Evolutionary conservation across 2,113 vertebrate genomes (phyloP).

Genomic region (Atrichornis clamosus): DNA sequence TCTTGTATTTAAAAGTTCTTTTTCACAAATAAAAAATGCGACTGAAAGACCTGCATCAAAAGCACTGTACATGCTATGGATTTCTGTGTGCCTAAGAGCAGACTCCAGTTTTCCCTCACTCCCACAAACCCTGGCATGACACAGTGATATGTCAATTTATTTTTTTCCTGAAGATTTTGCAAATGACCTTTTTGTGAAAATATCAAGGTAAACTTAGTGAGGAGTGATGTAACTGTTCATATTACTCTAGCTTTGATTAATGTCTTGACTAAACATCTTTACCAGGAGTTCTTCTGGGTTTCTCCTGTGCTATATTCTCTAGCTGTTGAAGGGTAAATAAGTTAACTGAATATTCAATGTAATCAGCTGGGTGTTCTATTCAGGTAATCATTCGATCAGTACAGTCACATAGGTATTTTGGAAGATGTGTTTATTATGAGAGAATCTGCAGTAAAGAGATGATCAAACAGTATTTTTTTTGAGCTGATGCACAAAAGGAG

Average conservation of each 20-base stretch:
- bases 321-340: conserved; percentile 31
- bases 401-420: neutral
- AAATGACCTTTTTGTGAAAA: conserved; percentile 18
- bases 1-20: neutral
- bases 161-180: neutral
- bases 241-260: conserved; percentile 28
- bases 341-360: conserved; percentile 48
- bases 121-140: neutral
- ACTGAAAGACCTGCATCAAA: neutral
- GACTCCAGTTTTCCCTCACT: neutral
- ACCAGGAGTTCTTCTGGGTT: neutral
- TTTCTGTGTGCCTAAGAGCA: neutral
- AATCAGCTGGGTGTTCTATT: conserved; percentile 27
- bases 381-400: neutral
- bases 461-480: neutral
- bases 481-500: neutral
- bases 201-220: conserved; percentile 13
- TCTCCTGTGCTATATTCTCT: conserved; percentile 4
- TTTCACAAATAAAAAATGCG: neutral
- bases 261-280: neutral
- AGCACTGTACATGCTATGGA: neutral
- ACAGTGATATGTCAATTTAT: neutral
- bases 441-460: neutral
- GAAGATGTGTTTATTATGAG: neutral
- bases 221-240: neutral